A percentile compares a stretch with the other conserved stretches of the same genome.
These are phyloP conservation scores for Rhinoraja longicauda DNA, from an alignment of 2,797 vertebrate genomes.

Conservation along the genomic window DNA sequence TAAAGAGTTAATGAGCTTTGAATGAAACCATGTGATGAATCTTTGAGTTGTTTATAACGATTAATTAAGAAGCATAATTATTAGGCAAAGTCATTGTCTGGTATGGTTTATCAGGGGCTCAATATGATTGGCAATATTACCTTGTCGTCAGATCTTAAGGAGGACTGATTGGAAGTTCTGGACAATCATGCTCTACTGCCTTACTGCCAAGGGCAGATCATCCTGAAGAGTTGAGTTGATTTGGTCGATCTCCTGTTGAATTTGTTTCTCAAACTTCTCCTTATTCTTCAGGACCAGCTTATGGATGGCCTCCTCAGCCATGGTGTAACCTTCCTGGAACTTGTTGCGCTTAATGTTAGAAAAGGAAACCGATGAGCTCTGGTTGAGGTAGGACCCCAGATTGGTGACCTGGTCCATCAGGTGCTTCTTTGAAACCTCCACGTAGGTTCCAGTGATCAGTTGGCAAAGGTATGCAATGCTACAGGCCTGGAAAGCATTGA, in stretches of 20 bases:
- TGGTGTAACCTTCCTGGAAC: not conserved
- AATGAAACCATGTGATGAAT: too few relatives aligned
- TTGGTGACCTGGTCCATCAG: conserved; percentile 15
- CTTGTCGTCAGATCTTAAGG: not conserved
- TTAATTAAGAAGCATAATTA: too few relatives aligned
- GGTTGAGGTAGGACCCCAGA: not conserved
- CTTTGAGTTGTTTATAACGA: too few relatives aligned
- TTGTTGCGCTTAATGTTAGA: not conserved
- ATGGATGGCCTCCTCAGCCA: not conserved
- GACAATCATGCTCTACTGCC: not conserved
- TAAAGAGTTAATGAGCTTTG: too few relatives aligned
- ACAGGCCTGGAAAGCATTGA: conserved; percentile 13
- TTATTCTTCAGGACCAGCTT: not conserved
- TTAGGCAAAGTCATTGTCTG: too few relatives aligned
- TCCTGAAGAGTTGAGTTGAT: not conserved
- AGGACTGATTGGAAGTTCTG: not conserved
- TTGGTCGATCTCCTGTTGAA: conserved; percentile 3
- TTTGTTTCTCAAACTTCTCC: not conserved
- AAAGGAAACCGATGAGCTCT: not conserved
- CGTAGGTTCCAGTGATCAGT: not conserved
- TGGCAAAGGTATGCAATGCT: conserved; percentile 28
- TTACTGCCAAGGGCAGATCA: not conserved
- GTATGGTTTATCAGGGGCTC: too few relatives aligned
- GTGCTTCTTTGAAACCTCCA: not conserved
- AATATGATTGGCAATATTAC: too few relatives aligned